A percentile compares a stretch with the other conserved stretches of the same genome.
These are phyloP conservation scores for Leptatherina wallacei DNA, from an alignment of 2,797 vertebrate species.

Conservation along the genomic window DNA sequence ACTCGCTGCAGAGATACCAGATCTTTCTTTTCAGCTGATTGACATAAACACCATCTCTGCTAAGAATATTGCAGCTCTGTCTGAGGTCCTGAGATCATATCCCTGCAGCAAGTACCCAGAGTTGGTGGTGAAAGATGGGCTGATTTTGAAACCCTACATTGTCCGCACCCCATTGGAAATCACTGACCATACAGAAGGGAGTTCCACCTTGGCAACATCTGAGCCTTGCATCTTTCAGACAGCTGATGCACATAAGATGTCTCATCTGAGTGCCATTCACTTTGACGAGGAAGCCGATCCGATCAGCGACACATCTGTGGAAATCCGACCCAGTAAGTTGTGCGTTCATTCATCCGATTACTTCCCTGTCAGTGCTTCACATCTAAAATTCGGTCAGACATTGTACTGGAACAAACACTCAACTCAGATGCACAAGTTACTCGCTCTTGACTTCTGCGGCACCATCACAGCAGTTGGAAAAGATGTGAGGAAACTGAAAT, in stretches of 20 bases:
- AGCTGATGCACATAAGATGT: conserved; percentile 72
- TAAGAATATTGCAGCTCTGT: conserved; percentile 79
- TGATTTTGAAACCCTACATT: conserved; percentile 73
- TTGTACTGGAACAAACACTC: conserved; percentile 85
- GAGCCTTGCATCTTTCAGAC: conserved; percentile 81
- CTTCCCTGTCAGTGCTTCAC: conserved; percentile 83
- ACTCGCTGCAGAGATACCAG: conserved; percentile 79
- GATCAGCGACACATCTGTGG: conserved; percentile 63
- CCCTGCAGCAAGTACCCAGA: conserved; percentile 82
- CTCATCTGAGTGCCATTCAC: conserved; percentile 74
- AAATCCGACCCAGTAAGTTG: conserved; percentile 80
- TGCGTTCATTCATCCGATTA: conserved; percentile 87
- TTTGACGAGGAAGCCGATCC: conserved; percentile 20
- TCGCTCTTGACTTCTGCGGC: conserved; percentile 85
- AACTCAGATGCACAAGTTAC: conserved; percentile 77
- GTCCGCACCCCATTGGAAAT: conserved; percentile 66
- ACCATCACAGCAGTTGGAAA: conserved; percentile 78
- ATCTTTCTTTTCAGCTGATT: conserved; percentile 81
- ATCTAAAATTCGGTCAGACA: conserved; percentile 78
- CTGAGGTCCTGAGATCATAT: conserved; percentile 76
- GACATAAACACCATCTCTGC: conserved; percentile 71
- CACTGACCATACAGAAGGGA: conserved; percentile 15
- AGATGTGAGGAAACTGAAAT: conserved; percentile 80
- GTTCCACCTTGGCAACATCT: conserved; percentile 28
- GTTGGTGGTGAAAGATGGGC: conserved; percentile 82